These are phyloP conservation scores for Helarctos malayanus DNA, from an alignment of 2,797 vertebrate genomes.

Conservation along the genomic window DNA sequence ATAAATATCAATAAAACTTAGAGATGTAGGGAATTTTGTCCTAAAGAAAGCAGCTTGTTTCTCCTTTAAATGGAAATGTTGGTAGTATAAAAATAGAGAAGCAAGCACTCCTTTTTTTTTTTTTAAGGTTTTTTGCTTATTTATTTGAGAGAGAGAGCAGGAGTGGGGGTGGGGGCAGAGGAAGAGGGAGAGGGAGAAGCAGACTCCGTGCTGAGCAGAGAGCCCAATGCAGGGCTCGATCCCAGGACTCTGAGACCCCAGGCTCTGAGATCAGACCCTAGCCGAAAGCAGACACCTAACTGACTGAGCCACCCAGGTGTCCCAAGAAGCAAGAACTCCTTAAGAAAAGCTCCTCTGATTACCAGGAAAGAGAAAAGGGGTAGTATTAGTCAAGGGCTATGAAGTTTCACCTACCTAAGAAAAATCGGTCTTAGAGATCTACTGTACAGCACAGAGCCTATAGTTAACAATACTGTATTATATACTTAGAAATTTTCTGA, in stretches of 20 bases:
- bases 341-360: conserved; percentile 77
- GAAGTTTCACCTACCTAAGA: background rate
- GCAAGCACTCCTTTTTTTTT: conserved; percentile 75
- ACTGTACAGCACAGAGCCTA: background rate
- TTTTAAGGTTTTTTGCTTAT: background rate
- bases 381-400: background rate
- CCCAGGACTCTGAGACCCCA: background rate
- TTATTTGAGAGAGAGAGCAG: background rate
- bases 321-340: background rate
- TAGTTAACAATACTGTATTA: background rate
- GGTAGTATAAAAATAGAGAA: conserved; percentile 84
- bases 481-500: background rate
- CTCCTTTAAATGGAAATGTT: conserved; percentile 83
- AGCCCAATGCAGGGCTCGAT: background rate
- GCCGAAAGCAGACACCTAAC: background rate
- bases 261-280: background rate
- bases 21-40: background rate
- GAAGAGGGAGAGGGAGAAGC: no score
- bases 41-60: conserved; percentile 18
- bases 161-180: no score
- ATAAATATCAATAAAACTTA: background rate
- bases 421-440: background rate
- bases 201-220: background rate
- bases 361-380: background rate
- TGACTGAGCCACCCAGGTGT: background rate